These are phyloP conservation scores for Heteropelma amictum DNA, from an alignment of 2,888 invertebrate species.

Conservation along the genomic window DNA sequence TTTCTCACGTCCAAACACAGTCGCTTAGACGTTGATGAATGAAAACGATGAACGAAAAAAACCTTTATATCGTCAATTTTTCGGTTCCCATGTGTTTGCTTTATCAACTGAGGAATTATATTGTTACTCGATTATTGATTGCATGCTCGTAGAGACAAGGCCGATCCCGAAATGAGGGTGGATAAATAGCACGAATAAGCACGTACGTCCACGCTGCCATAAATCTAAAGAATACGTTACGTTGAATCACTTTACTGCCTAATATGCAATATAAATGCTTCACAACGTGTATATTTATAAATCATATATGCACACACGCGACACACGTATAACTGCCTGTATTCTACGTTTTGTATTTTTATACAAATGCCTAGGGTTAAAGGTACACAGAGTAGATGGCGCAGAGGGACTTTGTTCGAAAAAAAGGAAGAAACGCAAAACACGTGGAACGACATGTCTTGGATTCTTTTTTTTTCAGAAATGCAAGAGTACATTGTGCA, in stretches of 20 bases:
- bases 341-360: constrained; percentile 68
- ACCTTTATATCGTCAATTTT: no score
- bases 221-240: constrained; percentile 22
- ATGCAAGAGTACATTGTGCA: constrained; percentile 75
- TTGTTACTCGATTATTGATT: no score
- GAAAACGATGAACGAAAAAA: no score
- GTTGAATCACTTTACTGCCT: constrained; percentile 46
- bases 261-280: constrained; percentile 47
- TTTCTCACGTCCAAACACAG: no score
- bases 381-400: constrained; percentile 9
- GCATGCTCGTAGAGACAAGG: no score
- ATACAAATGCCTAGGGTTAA: constrained; percentile 58
- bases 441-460: constrained; percentile 59
- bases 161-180: no score
- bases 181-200: no score
- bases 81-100: no score
- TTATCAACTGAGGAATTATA: no score
- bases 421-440: constrained; percentile 53
- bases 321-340: constrained; percentile 60
- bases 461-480: constrained; percentile 73
- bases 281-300: constrained; percentile 13
- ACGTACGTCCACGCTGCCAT: no score
- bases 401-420: no score
- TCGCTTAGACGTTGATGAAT: no score
- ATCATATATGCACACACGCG: not conserved